Base-by-base conservation (phyloP, 2,113 vertebrate genomes). In the Conger conger region DNA sequence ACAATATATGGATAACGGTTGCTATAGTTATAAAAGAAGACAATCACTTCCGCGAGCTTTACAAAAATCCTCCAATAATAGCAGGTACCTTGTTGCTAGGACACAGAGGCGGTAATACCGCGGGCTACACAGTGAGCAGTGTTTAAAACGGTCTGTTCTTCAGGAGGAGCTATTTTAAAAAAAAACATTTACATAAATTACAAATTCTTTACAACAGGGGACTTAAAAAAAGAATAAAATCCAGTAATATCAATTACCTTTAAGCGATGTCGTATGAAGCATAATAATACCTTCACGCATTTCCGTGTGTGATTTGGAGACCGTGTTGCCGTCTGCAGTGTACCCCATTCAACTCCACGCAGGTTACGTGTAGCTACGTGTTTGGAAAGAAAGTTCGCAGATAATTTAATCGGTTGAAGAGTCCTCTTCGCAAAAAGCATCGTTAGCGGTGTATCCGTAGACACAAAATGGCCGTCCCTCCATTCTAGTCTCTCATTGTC, bases 171-270 rank as follows among this genome's bases (percentile, higher is more conserved):
- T 86, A 92, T 93, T 94, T 91, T 90, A 4, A 42, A 94, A 94
- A 93, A 83, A 87, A 89, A 91, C 93, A 94, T 95, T 94, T 92
- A 96, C 89, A 94, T 98, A 97, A 97, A 96, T 98, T 96, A 98
- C 92, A 97, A 86, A 92, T 63, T 94, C 93, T 96, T 93, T 96
- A 96, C 92, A 97, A 95, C 92, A 95, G 83, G 83, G 91, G 27
- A 4, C 91, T 91, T 87, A 90, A 91, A 92, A 92, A 76, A 85
- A 89, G 90, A 91, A 68, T 78, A 23, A 76, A 57, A 38, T 30
- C 35, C 1, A 37, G 30, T 36, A 38, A 79, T 40, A 63, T 13
- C 20, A n/a, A 57, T 36, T 23, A 77, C 35, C 4, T 17, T 35
- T 9, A 83, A 83, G 33, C 33, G 40, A 1, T 33, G 42, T 50